These are phyloP conservation scores for Salvelinus namaycush DNA, from an alignment of 2,113 vertebrate genomes.

Conservation along the genomic window DNA sequence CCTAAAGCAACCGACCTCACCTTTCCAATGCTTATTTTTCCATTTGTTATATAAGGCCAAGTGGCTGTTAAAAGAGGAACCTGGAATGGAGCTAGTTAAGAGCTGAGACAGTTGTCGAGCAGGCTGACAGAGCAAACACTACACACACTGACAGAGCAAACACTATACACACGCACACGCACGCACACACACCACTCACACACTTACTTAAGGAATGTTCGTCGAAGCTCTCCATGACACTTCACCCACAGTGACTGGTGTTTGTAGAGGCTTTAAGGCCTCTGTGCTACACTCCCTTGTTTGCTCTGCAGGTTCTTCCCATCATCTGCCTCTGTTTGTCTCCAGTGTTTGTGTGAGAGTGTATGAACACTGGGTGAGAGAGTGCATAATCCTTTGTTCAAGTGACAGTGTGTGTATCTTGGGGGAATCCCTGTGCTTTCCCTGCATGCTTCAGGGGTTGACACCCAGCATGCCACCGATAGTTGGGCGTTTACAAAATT, in stretches of 20 bases:
- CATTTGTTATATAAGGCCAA: slow-evolving; percentile 35
- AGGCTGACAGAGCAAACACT: slow-evolving; percentile 55
- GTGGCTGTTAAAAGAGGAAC: slow-evolving; percentile 38
- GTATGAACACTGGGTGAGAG: slow-evolving; percentile 34
- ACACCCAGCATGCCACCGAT: neutral
- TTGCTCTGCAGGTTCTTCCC: slow-evolving; percentile 47
- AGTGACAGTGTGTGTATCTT: slow-evolving; percentile 41
- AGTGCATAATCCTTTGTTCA: slow-evolving; percentile 28
- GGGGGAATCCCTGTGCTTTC: slow-evolving; percentile 31
- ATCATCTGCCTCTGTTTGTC: slow-evolving; percentile 20
- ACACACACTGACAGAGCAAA: slow-evolving; percentile 49
- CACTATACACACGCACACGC: slow-evolving; percentile 46
- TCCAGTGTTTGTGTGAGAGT: slow-evolving; percentile 28
- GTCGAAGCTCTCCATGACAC: slow-evolving; percentile 43
- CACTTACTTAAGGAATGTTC: slow-evolving; percentile 52
- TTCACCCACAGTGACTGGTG: slow-evolving; percentile 22
- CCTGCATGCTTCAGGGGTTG: slow-evolving; percentile 3
- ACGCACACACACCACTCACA: slow-evolving; percentile 53
- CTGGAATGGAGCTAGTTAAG: slow-evolving; percentile 37
- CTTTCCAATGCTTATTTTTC: slow-evolving; percentile 45
- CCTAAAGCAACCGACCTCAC: slow-evolving; percentile 19
- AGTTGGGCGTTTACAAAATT: neutral
- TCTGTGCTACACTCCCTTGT: slow-evolving; percentile 59
- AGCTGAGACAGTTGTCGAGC: slow-evolving; percentile 63
- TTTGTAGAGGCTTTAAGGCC: slow-evolving; percentile 18